Evolutionary conservation across 2,888 invertebrate genomes (phyloP).

Genomic region (Orthonychiurus folsomi): DNA sequence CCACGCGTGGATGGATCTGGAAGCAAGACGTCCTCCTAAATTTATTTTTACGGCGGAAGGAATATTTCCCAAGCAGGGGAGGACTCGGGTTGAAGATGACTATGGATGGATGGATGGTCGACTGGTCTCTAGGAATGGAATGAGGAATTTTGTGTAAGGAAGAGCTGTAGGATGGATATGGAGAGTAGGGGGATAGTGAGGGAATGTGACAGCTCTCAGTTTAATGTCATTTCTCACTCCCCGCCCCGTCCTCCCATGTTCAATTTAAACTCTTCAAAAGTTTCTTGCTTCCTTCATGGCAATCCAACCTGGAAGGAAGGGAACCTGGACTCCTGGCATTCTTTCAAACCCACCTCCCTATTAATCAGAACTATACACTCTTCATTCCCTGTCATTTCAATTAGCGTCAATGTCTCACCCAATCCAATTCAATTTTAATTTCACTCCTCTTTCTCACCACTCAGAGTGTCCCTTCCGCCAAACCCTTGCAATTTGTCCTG

Average conservation of each 20-base stretch:
- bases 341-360: no score
- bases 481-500: no score
- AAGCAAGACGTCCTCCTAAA: not conserved
- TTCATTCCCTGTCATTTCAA: not conserved
- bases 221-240: constrained; percentile 1
- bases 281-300: not conserved
- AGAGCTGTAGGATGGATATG: not conserved
- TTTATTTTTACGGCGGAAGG: not conserved
- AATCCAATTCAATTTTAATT: not conserved
- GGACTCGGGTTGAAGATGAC: no score
- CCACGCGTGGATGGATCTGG: no score
- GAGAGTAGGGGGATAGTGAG: not conserved
- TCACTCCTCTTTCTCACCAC: not conserved
- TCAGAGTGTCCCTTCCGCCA: no score
- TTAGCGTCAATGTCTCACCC: not conserved
- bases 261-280: not conserved
- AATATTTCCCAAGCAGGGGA: no score
- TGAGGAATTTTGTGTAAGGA: not conserved
- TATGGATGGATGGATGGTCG: no score
- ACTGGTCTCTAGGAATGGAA: not conserved
- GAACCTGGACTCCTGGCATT: no score
- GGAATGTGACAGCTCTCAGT: not conserved
- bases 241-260: not conserved
- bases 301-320: no score
- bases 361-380: not conserved